Conservation (phyloP, 2,113 vertebrate genomes). For the Amblyopsis rosae region DNA sequence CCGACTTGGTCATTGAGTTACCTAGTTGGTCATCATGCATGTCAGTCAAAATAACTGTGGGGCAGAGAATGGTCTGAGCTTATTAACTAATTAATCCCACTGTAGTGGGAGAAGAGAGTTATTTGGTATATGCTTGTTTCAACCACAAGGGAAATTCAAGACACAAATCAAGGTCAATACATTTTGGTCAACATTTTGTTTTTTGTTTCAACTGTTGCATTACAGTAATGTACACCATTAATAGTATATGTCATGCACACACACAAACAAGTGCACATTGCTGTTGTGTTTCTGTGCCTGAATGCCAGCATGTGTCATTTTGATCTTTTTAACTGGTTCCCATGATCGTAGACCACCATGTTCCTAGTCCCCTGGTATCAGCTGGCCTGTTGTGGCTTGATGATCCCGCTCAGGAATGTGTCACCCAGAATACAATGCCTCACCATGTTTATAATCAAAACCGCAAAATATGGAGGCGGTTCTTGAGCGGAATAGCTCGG, state of each 20-base stretch:
- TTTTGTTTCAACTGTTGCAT: no score
- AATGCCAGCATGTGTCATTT: not conserved
- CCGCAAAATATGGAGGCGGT: conserved; percentile 57
- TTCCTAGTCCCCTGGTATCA: conserved; percentile 47
- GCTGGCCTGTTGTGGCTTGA: conserved; percentile 43
- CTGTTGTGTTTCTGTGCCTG: not conserved
- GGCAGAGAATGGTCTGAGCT: no score
- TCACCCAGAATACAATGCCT: conserved; percentile 44
- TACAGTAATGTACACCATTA: no score
- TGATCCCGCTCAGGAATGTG: conserved; percentile 50
- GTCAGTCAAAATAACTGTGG: no score
- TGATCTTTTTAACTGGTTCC: conserved; percentile 32
- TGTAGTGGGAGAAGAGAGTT: no score
- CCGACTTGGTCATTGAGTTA: no score
- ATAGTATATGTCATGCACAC: not conserved
- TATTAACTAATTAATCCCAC: no score
- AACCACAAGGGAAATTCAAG: no score
- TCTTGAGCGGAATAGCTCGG: conserved; percentile 38
- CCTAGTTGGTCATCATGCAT: no score
- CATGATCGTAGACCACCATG: conserved; percentile 38
- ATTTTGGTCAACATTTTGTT: not conserved
- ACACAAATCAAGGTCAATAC: not conserved
- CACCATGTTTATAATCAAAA: conserved; percentile 36
- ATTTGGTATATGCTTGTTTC: no score
- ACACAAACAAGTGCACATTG: not conserved